Conservation (phyloP, 2,888 invertebrate species). For the Cephus rjabovi region DNA sequence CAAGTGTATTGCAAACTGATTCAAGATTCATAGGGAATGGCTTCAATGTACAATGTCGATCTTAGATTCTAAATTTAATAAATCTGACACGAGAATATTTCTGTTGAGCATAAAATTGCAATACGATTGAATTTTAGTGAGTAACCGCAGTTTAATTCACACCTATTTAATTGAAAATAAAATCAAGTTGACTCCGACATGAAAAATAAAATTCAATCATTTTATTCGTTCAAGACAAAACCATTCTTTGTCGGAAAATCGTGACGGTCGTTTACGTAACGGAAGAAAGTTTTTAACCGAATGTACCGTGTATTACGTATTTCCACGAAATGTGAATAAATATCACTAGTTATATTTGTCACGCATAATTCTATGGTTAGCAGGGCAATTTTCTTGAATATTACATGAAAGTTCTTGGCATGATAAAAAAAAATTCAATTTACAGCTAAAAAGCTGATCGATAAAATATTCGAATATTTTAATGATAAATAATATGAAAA, state of each 20-base stretch:
- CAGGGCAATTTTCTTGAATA: no score
- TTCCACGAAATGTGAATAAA: neutral
- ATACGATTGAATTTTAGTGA: neutral
- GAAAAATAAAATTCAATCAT: neutral
- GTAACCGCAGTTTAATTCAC: neutral
- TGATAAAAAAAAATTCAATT: no score
- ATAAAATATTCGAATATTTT: no score
- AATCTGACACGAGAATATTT: neutral
- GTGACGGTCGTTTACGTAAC: neutral
- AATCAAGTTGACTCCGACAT: neutral
- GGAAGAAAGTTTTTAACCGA: neutral
- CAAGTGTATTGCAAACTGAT: neutral
- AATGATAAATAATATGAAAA: no score
- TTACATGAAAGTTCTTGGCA: no score
- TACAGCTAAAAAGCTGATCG: no score
- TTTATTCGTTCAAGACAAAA: neutral
- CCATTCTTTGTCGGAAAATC: neutral
- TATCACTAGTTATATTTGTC: neutral
- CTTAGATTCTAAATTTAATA: neutral
- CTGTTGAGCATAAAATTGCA: neutral
- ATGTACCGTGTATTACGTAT: neutral
- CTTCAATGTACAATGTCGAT: neutral
- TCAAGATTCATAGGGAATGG: neutral
- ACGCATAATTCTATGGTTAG: no score
- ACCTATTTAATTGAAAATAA: neutral